phyloP scores from a whole-genome alignment of 2,888 invertebrate species.

The Drosophila rubida region DNA sequence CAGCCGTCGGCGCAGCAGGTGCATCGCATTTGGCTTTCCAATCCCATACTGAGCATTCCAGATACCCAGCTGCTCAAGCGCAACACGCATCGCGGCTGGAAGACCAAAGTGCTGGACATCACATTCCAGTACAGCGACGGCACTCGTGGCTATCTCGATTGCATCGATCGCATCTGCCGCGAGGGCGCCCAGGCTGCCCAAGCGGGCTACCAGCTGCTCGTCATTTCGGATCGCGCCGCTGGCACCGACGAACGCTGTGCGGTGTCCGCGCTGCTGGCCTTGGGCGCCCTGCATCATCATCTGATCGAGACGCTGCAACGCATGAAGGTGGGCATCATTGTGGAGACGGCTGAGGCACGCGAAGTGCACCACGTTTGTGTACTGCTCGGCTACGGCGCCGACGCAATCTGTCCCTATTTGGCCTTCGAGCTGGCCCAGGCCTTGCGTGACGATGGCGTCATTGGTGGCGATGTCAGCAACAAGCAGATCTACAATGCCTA shows the following conservation, averaged over 20 bases:
- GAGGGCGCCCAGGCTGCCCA: slow-evolving; percentile 93
- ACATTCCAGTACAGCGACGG: slow-evolving; percentile 93
- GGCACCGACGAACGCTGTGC: slow-evolving; percentile 88
- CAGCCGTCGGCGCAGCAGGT: slow-evolving; percentile 94
- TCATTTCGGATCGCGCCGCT: slow-evolving; percentile 92
- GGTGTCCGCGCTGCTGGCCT: slow-evolving; percentile 92
- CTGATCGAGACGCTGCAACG: slow-evolving; percentile 97
- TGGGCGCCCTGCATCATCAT: slow-evolving; percentile 98
- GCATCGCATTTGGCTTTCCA: slow-evolving; percentile 95
- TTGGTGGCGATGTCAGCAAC: slow-evolving; percentile 91
- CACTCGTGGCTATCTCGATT: slow-evolving; percentile 90
- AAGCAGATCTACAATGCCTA: slow-evolving; percentile 94
- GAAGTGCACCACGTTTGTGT: slow-evolving; percentile 99
- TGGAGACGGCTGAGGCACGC: slow-evolving; percentile 98
- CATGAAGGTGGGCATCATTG: slow-evolving; percentile 97
- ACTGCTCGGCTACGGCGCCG: slow-evolving; percentile 97
- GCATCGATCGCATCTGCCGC: slow-evolving; percentile 91
- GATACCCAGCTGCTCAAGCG: slow-evolving; percentile 95
- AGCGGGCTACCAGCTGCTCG: slow-evolving; percentile 92
- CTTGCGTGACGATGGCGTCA: slow-evolving; percentile 93
- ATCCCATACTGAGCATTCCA: slow-evolving; percentile 96
- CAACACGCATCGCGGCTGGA: slow-evolving; percentile 95
- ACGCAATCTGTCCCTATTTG: slow-evolving; percentile 98
- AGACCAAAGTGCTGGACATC: slow-evolving; percentile 93
- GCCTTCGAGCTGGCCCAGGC: slow-evolving; percentile 96